A percentile compares a stretch with the other conserved stretches of the same genome.
Evolutionary conservation across 1,140 invertebrate genomes (phyloP).

Genomic region (Pentalonia nigronervosa): DNA sequence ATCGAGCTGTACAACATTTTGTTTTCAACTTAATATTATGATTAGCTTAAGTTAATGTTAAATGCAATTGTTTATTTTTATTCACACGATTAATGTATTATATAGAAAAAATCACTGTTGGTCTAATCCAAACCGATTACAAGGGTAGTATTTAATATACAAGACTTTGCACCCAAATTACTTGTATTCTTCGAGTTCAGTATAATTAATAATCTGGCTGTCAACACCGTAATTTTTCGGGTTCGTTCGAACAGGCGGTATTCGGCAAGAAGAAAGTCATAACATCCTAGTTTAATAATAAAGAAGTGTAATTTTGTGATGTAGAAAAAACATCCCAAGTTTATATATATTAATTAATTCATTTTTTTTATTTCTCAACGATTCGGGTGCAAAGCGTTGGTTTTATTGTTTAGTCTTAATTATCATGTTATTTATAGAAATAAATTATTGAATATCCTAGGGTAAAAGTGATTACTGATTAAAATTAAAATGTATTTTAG

Average conservation of each 20-base stretch:
- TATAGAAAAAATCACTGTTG: not conserved
- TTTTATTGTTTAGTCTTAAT: not conserved
- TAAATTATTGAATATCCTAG: not conserved
- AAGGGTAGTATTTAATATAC: not conserved
- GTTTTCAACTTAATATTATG: not conserved
- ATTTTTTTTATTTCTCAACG: not conserved
- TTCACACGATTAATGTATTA: not conserved
- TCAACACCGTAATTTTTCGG: not conserved
- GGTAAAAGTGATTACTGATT: slow-evolving; percentile 13
- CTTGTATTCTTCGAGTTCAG: not conserved
- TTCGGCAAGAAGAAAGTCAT: not conserved
- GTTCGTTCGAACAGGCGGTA: not conserved
- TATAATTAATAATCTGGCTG: not conserved
- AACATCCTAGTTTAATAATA: not conserved
- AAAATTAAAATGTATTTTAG: slow-evolving; percentile 6
- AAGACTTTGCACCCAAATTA: not conserved
- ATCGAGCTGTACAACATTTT: not conserved
- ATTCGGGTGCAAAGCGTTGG: not conserved
- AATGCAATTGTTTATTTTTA: not conserved
- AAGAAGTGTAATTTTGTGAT: not conserved
- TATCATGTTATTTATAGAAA: not conserved
- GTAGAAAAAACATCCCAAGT: not conserved
- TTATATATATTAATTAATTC: not conserved
- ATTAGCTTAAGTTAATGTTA: slow-evolving; percentile 13
- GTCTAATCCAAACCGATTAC: not conserved